Base-by-base conservation (phyloP, 2,888 invertebrate genomes). In the Pegoplata infirma region DNA sequence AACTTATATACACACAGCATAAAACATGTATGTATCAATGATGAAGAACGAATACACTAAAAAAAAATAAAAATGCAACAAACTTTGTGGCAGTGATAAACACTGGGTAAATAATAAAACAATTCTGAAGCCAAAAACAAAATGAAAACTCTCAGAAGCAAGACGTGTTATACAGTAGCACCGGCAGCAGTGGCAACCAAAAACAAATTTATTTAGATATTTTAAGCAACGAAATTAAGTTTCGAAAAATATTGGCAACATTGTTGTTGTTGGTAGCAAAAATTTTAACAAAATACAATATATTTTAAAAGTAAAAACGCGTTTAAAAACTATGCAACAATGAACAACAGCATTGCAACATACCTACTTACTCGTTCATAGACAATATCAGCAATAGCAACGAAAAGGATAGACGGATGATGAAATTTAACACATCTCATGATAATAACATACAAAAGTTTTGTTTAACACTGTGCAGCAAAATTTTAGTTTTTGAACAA, bases 51-150 rank as follows among this genome's bases (percentile, higher is more conserved):
- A n/a, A 5, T 28, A 28, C 19, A 16, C 63, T 76, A 58, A 73
- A 36, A n/a, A n/a, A n/a, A n/a, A 40, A 40, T n/a, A n/a, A 40
- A n/a, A 53, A 44, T 64, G 68, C 77, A 73, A 73, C 63, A 78
- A 73, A 78, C 63, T 73, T 68, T 78, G 73, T 73, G 77, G 73
- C 58, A 68, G 63, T 78, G 77, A 78, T 68, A 78, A 73, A 73
- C 53, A 68, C 46, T 56, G 68, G 25, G 73, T 77, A 77, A 78
- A 78, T 68, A 73, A 73, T 68, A 73, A 73, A 73, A 68, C 14
- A 64, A 56, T 77, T 63, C 68, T 68, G 68, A 55, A 77, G 73
- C 68, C 63, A 68, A 73, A 40, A 77, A 47, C n/a, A n/a, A n/a
- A n/a, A n/a, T n/a, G n/a, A n/a, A n/a, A n/a, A n/a, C n/a, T n/a